A percentile compares a stretch with the other conserved stretches of the same genome.
Conservation (phyloP, 2,113 vertebrate species). For the Brachypodius melanocephalos region DNA sequence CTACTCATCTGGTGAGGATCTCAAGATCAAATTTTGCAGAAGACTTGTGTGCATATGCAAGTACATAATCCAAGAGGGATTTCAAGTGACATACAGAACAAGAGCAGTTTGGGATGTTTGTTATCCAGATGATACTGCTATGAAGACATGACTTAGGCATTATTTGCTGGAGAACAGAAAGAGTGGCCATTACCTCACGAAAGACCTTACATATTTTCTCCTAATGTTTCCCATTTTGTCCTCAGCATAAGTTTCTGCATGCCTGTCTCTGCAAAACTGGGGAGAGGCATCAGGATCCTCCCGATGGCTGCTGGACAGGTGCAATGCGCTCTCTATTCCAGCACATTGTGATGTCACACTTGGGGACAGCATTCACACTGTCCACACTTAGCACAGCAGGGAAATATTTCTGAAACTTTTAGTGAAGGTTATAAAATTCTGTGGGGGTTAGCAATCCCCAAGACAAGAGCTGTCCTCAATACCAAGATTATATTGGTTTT, state of each 20-base stretch:
- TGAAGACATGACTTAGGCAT: not conserved
- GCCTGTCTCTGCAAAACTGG: not conserved
- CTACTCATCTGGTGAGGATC: not conserved
- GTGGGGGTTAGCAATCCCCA: not conserved
- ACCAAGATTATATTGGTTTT: not conserved
- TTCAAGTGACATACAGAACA: not conserved
- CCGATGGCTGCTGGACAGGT: fast-evolving
- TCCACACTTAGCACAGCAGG: not conserved
- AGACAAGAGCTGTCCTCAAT: not conserved
- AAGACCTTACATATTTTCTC: not conserved
- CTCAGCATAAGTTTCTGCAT: not conserved
- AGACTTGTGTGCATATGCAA: not conserved
- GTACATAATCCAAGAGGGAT: not conserved
- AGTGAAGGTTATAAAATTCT: not conserved
- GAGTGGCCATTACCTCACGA: not conserved
- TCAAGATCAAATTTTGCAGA: not conserved
- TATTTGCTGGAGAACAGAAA: not conserved
- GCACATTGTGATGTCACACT: fast-evolving
- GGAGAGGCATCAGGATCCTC: not conserved
- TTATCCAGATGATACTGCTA: not conserved
- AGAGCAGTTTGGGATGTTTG: not conserved
- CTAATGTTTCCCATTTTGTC: not conserved
- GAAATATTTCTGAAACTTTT: not conserved
- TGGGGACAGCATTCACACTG: not conserved
- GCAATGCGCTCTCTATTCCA: not conserved